Evolutionary conservation across 1,140 invertebrate species (phyloP).

Genomic region (Leucophenga varia): DNA sequence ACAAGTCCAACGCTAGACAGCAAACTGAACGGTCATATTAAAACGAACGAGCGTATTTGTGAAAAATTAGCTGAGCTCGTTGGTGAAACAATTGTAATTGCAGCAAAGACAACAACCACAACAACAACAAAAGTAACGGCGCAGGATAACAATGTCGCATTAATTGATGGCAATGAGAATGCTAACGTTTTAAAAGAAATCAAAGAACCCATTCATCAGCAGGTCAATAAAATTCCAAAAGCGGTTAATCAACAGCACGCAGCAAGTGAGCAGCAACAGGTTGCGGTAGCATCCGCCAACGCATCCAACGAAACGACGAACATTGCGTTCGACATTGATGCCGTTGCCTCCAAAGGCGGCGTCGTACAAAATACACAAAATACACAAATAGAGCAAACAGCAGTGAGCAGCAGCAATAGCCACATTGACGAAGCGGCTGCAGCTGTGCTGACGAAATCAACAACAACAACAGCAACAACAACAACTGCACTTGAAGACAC

Average conservation of each 20-base stretch:
- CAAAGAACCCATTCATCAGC: conserved; percentile 42
- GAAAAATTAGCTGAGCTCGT: conserved; percentile 39
- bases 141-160: too few species aligned
- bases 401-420: conserved; percentile 18
- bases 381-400: conserved; percentile 43
- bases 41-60: conserved; percentile 32
- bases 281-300: conserved; percentile 19
- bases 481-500: conserved; percentile 10
- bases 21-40: conserved; percentile 22
- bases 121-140: conserved; percentile 4
- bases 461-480: conserved; percentile 28
- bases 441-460: too few species aligned
- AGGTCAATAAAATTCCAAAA: conserved; percentile 16
- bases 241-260: background rate
- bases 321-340: conserved; percentile 38
- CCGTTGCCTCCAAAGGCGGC: conserved; percentile 17
- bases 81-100: conserved; percentile 34
- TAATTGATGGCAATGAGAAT: too few species aligned
- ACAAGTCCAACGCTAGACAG: conserved; percentile 32
- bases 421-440: background rate
- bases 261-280: conserved; percentile 15
- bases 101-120: background rate
- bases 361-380: conserved; percentile 12
- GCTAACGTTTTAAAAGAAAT: conserved; percentile 15
- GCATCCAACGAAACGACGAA: conserved; percentile 11